Percentiles rank a stretch among this genome's conserved stretches.
Conservation (phyloP, 2,113 vertebrate genomes). For the Gymnobelideus leadbeateri region DNA sequence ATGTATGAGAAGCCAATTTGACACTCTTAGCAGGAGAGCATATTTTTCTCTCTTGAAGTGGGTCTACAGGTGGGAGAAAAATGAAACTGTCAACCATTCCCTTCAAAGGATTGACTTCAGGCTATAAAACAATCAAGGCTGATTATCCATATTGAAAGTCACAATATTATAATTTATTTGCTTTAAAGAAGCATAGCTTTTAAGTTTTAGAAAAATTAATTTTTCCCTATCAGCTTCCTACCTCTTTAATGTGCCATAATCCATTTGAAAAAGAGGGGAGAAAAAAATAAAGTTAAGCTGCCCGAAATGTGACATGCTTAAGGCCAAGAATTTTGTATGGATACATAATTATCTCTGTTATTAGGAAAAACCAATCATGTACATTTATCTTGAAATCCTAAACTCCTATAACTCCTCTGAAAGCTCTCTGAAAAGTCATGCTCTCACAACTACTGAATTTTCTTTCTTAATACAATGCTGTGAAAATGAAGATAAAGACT, state of each 20-base stretch:
- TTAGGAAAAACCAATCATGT: background rate
- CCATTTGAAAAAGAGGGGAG: background rate
- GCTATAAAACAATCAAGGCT: background rate
- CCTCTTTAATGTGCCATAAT: constrained; percentile 4
- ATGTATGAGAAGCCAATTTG: background rate
- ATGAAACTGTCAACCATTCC: background rate
- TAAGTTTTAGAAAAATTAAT: constrained; percentile 39
- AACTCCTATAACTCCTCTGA: constrained; percentile 7
- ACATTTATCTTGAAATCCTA: constrained; percentile 39
- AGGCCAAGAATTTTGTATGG: background rate
- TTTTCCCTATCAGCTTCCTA: constrained; percentile 9
- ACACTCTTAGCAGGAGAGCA: background rate
- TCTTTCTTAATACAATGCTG: constrained; percentile 26
- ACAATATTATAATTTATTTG: constrained; percentile 31
- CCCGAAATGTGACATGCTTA: constrained; percentile 31
- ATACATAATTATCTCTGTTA: constrained; percentile 1
- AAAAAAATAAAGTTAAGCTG: background rate
- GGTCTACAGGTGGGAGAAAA: background rate
- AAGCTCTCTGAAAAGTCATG: background rate
- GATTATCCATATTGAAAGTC: constrained; percentile 30
- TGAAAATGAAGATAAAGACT: constrained; percentile 1
- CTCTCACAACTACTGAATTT: constrained; percentile 46
- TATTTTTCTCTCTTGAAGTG: background rate
- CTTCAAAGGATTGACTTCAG: constrained; percentile 2
- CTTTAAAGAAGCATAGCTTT: background rate